Evolutionary conservation across 2,797 vertebrate genomes (phyloP), one percentile per base, ranked within the genome.

Genomic region (Cynodonichthys magdalenae): DNA sequence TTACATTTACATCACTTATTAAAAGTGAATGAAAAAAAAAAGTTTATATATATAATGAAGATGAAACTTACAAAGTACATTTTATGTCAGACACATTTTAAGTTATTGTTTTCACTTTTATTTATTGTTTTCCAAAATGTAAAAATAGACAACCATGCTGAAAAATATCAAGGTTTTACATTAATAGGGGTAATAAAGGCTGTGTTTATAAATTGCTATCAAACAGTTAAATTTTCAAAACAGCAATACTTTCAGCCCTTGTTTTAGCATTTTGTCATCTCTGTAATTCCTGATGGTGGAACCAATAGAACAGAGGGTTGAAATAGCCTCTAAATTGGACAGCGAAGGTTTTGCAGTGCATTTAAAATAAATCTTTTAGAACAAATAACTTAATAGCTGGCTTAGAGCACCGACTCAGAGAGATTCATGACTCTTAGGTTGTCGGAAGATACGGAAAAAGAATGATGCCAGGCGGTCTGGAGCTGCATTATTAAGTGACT

Each of bases 401-500:
- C 46, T 67, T 36, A 27, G 59, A 67, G 55, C 49, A 8, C 15
- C 15, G 18, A 55, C 66, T 64, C 34, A 15, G 46, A 69, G 50
- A 82, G 71, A 87, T 84, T 76, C 77, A 79, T 70, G 59, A 58
- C 51, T 65, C 69, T 59, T 58, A 28, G 63, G 67, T 79, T 72
- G 77, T 82, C 71, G 49, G 12, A 77, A 74, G 73, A 68, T 64
- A 74, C 63, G 41, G 63, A 54, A 56, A n/a, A 81, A 72, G 69
- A 84, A 81, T 75, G 77, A 80, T 77, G 83, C 79, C 66, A 84
- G 71, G 62, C 63, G 67, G 74, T 81, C 70, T 83, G 53, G 39
- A 59, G 67, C 81, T 80, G 64, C 80, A 74, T 87, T 88, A 86
- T 87, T 85, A 86, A 88, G 75, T 83, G 74, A 71, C 79, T 74